Base-by-base conservation (phyloP, 1,140 invertebrate genomes). In the Aphis gossypii region DNA sequence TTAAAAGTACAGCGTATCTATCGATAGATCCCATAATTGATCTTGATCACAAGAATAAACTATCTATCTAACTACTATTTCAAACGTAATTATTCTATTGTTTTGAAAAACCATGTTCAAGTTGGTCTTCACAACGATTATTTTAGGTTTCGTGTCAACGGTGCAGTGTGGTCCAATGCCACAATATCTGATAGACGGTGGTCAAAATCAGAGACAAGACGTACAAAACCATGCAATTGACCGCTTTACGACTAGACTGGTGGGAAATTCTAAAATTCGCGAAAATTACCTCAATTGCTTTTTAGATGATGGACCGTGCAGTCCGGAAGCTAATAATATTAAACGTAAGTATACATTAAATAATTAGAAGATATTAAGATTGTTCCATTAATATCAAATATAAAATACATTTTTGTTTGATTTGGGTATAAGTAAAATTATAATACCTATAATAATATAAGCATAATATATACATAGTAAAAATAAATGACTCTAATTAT, bases 221-320 rank as follows among this genome's bases (percentile, higher is more conserved):
- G 82, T 54, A 56, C 90, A 92, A 48, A 92, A 76, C 35, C 11
- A 56, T 1, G 35, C 35, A 38, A 48, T 94, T 11, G 93, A 94
- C 4, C 46, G 20, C 25, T 93, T 87, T 23, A 76, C 86, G 9
- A 51, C 21, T 21, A 84, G 92, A 30, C 20, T 94, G 87, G 56
- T 94, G 76, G 91, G 76, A 38, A 97, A 96, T 93, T 96, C 97
- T 2, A 95, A 97, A 88, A 95, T 98, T 25, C 95, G 97, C 4
- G 95, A 95, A 2, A 96, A 96, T 84, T 97, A 98, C 94, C 94
- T 96, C 5, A 96, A 97, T 93, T 98, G 97, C 94, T 94, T 97
- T 4, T 93, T 97, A 94, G 97, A 97, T 0, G 96, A 96, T 87
- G 97, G 96, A 21, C 96, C 96, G 20, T 98, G 97, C 95, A 97